Percentiles rank a stretch among this genome's conserved stretches.
These are phyloP conservation scores for Edolisoma coerulescens DNA, from an alignment of 2,113 vertebrate species.

Conservation along the genomic window DNA sequence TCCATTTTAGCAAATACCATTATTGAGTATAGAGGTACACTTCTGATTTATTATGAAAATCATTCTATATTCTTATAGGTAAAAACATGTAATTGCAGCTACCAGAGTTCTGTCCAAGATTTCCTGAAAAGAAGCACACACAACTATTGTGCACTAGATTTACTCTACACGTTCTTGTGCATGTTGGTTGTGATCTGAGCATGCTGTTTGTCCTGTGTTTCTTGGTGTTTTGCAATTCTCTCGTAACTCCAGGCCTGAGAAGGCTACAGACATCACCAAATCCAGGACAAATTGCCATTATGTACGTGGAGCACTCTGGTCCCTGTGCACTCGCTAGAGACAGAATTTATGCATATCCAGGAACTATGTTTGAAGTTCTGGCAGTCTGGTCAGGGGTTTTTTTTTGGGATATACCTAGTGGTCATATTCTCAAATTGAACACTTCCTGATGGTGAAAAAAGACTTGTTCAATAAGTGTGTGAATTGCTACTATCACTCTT, in stretches of 20 bases:
- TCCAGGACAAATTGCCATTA: background rate
- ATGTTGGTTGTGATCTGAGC: background rate
- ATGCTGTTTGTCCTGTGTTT: background rate
- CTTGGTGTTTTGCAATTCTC: background rate
- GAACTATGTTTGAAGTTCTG: background rate
- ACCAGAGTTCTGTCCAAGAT: background rate
- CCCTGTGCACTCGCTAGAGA: fast-evolving
- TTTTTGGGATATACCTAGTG: background rate
- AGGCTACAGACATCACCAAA: background rate
- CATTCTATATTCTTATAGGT: background rate
- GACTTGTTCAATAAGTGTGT: background rate
- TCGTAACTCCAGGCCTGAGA: background rate
- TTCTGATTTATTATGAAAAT: background rate
- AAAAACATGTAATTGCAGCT: background rate
- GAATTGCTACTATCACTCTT: background rate
- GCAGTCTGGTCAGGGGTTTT: background rate
- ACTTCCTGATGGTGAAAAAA: background rate
- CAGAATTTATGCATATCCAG: background rate
- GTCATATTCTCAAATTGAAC: background rate
- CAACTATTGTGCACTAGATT: background rate
- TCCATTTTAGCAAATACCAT: background rate
- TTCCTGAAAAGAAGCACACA: background rate
- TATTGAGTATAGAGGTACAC: background rate
- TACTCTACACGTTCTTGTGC: background rate
- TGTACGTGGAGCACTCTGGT: background rate